A percentile compares a stretch with the other conserved stretches of the same genome.
Conservation (phyloP, 2,797 vertebrate genomes). For the Graptemys geographica region DNA sequence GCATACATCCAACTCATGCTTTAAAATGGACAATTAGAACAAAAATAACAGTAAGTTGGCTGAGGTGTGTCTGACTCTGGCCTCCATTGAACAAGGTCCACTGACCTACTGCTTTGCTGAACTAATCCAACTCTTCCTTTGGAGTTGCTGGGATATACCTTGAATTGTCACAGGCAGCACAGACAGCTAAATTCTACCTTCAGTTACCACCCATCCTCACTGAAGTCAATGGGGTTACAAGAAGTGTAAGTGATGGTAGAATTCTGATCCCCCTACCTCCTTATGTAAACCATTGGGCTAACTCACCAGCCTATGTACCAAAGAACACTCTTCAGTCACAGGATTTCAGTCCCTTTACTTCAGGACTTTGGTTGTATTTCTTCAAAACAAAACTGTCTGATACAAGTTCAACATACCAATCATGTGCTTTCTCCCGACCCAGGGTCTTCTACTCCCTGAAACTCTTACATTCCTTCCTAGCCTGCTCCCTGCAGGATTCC, state of each 20-base stretch:
- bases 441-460: fast-evolving
- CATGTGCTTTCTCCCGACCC: fast-evolving
- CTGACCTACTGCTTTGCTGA: not conserved
- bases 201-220: not conserved
- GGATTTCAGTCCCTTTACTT: fast-evolving
- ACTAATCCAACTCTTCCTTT: not conserved
- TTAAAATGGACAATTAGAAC: not conserved
- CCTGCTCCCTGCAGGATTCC: fast-evolving
- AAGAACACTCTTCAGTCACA: not conserved
- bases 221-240: not conserved
- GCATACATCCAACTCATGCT: not conserved
- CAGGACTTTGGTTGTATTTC: too few species aligned
- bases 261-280: not conserved
- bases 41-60: not conserved
- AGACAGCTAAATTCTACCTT: not conserved
- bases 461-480: not conserved
- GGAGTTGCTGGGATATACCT: not conserved
- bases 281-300: not conserved
- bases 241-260: not conserved
- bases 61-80: not conserved
- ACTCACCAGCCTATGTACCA: not conserved
- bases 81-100: not conserved
- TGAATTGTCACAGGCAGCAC: not conserved
- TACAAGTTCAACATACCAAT: not conserved
- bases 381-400: too few species aligned